Conservation (phyloP, 2,888 invertebrate species). For the Nomada flava region DNA sequence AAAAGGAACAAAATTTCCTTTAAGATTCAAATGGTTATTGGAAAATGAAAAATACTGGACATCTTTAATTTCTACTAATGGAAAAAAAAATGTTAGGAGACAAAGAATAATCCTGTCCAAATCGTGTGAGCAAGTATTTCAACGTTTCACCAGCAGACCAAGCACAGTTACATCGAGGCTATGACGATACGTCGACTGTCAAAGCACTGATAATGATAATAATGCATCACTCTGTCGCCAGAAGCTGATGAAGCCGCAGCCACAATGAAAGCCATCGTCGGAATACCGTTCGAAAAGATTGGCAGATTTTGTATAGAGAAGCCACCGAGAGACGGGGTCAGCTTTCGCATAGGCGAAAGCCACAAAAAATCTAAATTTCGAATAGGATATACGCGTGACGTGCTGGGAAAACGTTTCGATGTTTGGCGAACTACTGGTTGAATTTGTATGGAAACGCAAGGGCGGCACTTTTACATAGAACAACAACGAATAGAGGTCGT, state of each 20-base stretch:
- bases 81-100: no score
- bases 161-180: not conserved
- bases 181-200: not conserved
- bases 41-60: no score
- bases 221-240: slow-evolving; percentile 25
- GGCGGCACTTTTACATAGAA: slow-evolving; percentile 1
- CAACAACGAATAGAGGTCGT: slow-evolving; percentile 30
- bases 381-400: not conserved
- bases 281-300: not conserved
- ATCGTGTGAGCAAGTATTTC: no score
- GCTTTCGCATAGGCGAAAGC: not conserved
- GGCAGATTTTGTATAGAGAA: not conserved
- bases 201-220: slow-evolving; percentile 10
- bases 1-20: no score
- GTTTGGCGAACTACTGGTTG: slow-evolving; percentile 33
- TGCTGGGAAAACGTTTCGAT: slow-evolving; percentile 19
- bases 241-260: slow-evolving; percentile 13
- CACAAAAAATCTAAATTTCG: slow-evolving; percentile 19
- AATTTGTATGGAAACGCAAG: slow-evolving; percentile 41
- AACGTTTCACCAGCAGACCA: not conserved
- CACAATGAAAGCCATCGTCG: slow-evolving; percentile 5
- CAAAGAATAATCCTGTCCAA: not conserved
- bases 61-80: not conserved
- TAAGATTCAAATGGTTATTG: no score
- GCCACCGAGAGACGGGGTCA: not conserved